Base-by-base conservation (phyloP, 2,113 vertebrate species). In the Aspidoscelis tigris region DNA sequence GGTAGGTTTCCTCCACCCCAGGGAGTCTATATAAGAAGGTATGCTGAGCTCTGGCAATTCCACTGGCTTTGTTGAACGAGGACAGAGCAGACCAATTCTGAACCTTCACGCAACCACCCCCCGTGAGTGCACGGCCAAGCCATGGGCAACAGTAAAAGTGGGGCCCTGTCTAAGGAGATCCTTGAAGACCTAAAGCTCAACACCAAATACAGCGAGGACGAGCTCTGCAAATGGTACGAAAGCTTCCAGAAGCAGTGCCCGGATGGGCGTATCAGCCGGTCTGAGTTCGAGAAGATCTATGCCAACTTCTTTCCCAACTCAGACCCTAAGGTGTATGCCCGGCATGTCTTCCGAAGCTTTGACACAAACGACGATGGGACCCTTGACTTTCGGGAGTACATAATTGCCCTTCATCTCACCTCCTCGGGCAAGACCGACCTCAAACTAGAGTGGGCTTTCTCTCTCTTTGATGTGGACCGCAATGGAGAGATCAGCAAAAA, bases 361-460 rank as follows among this genome's bases (percentile, higher is more conserved):
- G 98, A 99, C 84, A 95, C 97, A 93, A 99, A 99, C 72, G 97
- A 96, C 0, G 98, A 99, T 0, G 98, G 98, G 1, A 98, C 98
- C 0, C 78, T 99, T 90, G 98, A 99, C 22, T 99, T 99, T 93
- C 95, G 97, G 94, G 98, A 99, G 94, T 99, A 99, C 77, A 97
- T 99, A 91, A 96, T 98, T 11, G 98, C 98, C 0, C 96, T 99
- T 82, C 98, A 99, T 88, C 97, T 99, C 93, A 99, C 98, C 78
- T 97, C 97, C 0, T 95, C 94, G 0, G 97, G 98, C 0, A 97
- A 96, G 82, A 96, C 97, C 3, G 94, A 93, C 84, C 96, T 97
- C 9, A 99, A 99, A 66, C 95, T 99, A 3, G 98, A 98, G 89
- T 99, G 98, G 98, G 98, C 97, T 4, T 99, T 99, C 94, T 98